Conservation (phyloP, 2,888 invertebrate species). For the Anodontia alba region DNA sequence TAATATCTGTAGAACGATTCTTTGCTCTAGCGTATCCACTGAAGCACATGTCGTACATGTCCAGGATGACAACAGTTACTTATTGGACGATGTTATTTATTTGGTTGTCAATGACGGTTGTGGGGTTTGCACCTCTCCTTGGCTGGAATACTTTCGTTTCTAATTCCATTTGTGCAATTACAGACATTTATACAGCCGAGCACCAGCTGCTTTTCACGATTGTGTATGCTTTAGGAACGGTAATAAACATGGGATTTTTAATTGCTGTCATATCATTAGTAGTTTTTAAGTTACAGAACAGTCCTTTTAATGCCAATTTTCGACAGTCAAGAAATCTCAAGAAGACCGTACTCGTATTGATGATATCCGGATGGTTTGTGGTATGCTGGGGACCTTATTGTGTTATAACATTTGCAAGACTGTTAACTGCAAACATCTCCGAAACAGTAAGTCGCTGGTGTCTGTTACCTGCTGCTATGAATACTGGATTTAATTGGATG, state of each 20-base stretch:
- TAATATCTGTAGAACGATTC: neutral
- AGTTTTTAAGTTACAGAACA: neutral
- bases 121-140: neutral
- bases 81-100: neutral
- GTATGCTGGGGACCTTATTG: slow-evolving; percentile 54
- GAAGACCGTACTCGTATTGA: slow-evolving; percentile 45
- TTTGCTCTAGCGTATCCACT: slow-evolving; percentile 29
- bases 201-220: neutral
- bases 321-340: neutral
- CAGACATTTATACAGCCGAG: neutral
- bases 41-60: slow-evolving; percentile 28
- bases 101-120: neutral
- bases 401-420: slow-evolving; percentile 29
- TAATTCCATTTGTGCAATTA: neutral
- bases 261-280: neutral
- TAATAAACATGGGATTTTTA: neutral
- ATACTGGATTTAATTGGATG: slow-evolving; percentile 48
- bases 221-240: neutral
- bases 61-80: neutral
- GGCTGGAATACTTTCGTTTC: neutral
- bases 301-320: neutral
- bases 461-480: slow-evolving; percentile 29
- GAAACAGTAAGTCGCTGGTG: slow-evolving; percentile 28
- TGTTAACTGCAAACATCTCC: slow-evolving; percentile 23
- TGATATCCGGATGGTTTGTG: slow-evolving; percentile 43